Evolutionary conservation across 2,113 vertebrate genomes (phyloP).

Genomic region (Nymphicus hollandicus): DNA sequence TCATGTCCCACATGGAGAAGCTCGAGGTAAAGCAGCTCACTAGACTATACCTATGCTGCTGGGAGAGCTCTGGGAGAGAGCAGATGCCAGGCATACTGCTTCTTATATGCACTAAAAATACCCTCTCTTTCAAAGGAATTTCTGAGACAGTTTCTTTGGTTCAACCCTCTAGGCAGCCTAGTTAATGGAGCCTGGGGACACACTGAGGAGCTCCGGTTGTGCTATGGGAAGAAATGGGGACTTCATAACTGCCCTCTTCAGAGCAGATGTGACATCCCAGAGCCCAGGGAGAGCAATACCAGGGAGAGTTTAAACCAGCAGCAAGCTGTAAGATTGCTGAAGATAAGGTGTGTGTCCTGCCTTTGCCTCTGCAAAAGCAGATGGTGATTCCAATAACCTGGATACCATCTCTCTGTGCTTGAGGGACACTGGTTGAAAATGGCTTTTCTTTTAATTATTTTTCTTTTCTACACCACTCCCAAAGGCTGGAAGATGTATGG

Average conservation of each 20-base stretch:
- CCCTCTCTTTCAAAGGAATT: background rate
- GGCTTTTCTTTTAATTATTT: too few relatives aligned
- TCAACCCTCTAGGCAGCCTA: background rate
- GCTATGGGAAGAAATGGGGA: background rate
- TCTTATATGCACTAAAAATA: background rate
- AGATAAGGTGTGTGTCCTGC: background rate
- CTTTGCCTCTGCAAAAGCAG: background rate
- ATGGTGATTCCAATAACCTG: background rate
- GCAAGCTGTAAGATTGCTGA: background rate
- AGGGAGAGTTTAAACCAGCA: background rate
- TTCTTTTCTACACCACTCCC: background rate
- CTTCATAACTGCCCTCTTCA: background rate
- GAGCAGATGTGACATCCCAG: background rate
- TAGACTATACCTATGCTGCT: background rate
- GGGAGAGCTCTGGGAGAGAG: background rate
- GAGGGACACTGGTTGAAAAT: background rate
- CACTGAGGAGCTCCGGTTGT: background rate
- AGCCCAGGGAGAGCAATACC: background rate
- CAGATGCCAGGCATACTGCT: background rate
- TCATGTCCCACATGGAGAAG: background rate
- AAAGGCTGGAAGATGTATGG: background rate
- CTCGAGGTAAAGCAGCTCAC: background rate
- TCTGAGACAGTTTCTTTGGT: background rate
- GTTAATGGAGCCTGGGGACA: background rate
- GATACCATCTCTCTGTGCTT: background rate